phyloP scores from a whole-genome alignment of 2,888 invertebrate species.

The Xanthia togata region DNA sequence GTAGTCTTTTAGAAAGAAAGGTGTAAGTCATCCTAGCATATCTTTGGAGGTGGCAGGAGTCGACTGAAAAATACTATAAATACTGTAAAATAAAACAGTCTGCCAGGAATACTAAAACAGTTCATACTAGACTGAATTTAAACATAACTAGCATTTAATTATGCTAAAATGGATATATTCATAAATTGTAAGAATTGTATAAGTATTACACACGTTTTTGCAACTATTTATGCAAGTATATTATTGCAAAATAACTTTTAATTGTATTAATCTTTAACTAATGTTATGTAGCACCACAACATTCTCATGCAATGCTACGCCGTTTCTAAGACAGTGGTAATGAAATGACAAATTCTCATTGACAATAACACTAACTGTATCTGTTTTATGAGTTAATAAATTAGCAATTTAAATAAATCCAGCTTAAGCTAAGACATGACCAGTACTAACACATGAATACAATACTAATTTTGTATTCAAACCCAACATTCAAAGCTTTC shows the following conservation, averaged over 20 bases:
- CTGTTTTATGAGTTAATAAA: slow-evolving; percentile 41
- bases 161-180: neutral
- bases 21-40: neutral
- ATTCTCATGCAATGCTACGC: slow-evolving; percentile 5
- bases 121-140: slow-evolving; percentile 2
- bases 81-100: neutral
- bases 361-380: slow-evolving; percentile 55
- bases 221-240: slow-evolving; percentile 7
- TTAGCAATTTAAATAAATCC: slow-evolving; percentile 64
- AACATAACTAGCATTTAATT: neutral
- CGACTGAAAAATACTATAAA: neutral
- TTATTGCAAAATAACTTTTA: slow-evolving; percentile 15
- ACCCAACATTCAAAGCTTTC: slow-evolving; percentile 8
- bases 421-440: slow-evolving; percentile 49
- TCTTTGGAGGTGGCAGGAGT: neutral
- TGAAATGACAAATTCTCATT: slow-evolving; percentile 51
- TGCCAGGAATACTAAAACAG: neutral
- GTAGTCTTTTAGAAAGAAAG: neutral
- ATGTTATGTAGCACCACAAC: neutral
- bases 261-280: slow-evolving; percentile 4
- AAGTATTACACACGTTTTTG: slow-evolving; percentile 16
- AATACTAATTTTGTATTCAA: slow-evolving; percentile 9
- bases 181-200: neutral
- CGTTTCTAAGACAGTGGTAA: slow-evolving; percentile 26
- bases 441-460: slow-evolving; percentile 6